phyloP scores from a whole-genome alignment of 1,140 invertebrate species.

The Aphelenchoides fujianensis region DNA sequence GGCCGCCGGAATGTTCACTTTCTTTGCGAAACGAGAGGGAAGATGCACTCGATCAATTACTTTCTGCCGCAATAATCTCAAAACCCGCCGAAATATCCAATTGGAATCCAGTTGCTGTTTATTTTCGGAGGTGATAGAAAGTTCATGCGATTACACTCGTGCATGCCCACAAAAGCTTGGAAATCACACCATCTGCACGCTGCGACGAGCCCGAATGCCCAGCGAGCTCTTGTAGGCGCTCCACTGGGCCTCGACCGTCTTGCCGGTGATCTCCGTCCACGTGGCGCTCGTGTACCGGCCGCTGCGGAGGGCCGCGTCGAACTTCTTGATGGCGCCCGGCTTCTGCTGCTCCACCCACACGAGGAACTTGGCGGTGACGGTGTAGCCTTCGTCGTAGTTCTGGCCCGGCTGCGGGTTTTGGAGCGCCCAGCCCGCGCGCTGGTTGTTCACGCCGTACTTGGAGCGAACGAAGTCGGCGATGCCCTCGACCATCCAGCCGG shows the following conservation, averaged over 20 bases:
- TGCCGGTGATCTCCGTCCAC: background rate
- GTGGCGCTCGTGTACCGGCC: background rate
- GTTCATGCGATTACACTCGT: too few species aligned
- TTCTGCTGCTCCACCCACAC: background rate
- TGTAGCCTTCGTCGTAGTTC: background rate
- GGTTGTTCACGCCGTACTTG: background rate
- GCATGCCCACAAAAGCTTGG: too few species aligned
- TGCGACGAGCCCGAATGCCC: too few species aligned
- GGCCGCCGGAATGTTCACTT: too few species aligned
- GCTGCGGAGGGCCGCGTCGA: background rate
- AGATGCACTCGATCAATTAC: too few species aligned
- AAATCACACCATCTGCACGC: too few species aligned
- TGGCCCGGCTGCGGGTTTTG: background rate
- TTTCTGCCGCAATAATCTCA: too few species aligned
- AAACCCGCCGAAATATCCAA: too few species aligned
- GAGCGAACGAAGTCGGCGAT: slow-evolving; percentile 8
- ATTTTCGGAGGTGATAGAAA: too few species aligned
- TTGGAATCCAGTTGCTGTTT: too few species aligned
- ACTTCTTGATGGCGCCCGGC: background rate
- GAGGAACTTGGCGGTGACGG: background rate
- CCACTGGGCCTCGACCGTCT: background rate
- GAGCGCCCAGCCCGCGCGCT: background rate
- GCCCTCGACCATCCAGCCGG: slow-evolving; percentile 6
- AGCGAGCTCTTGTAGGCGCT: background rate
- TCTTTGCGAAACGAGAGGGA: too few species aligned